Evolutionary conservation across 2,113 vertebrate species (phyloP).

Genomic region (Perca flavescens): DNA sequence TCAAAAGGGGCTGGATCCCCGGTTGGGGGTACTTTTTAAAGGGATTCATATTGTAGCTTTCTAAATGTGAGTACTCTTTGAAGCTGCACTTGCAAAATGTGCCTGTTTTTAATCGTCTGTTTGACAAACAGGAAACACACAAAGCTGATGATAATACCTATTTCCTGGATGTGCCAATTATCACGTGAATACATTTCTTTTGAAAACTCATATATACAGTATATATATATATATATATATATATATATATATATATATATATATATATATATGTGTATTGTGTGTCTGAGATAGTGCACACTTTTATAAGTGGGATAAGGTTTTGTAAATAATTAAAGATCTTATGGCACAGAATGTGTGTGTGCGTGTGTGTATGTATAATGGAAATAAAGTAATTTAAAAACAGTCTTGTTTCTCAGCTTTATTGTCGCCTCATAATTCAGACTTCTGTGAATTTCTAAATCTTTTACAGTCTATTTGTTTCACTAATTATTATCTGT

Average conservation of each 20-base stretch:
- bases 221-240: conserved; percentile 38
- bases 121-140: conserved; percentile 57
- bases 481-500: conserved; percentile 1
- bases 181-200: conserved; percentile 53
- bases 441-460: not conserved
- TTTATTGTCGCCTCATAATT: not conserved
- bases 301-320: conserved; percentile 66
- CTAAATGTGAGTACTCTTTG: conserved; percentile 18
- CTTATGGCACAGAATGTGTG: conserved; percentile 17
- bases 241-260: conserved; percentile 2
- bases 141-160: conserved; percentile 44
- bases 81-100: conserved; percentile 56
- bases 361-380: conserved; percentile 19
- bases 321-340: conserved; percentile 66
- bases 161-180: conserved; percentile 79
- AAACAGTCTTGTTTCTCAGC: conserved; percentile 13
- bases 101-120: conserved; percentile 59
- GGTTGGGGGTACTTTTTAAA: conserved; percentile 44
- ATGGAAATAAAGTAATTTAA: conserved; percentile 71
- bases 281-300: conserved; percentile 50
- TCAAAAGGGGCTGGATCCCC: conserved; percentile 80
- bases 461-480: not conserved
- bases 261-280: conserved; percentile 62
- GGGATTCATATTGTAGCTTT: conserved; percentile 46
- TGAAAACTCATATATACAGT: conserved; percentile 24